phyloP scores from a whole-genome alignment of 2,888 invertebrate species.

The Tetragnatha montana region DNA sequence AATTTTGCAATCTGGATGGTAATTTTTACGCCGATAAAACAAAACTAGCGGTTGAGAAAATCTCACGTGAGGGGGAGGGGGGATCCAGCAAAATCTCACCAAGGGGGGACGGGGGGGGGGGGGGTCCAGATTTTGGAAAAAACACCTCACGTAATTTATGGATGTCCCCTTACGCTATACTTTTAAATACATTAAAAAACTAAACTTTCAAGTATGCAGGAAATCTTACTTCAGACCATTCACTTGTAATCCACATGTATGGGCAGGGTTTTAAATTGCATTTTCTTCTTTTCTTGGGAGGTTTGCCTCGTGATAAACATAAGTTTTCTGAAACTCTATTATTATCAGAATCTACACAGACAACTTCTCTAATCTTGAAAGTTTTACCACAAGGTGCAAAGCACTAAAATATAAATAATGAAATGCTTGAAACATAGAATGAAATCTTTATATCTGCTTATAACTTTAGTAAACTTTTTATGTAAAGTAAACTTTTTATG shows the following conservation, averaged over 20 bases:
- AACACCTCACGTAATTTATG: too few relatives aligned
- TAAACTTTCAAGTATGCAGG: too few relatives aligned
- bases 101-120: too few relatives aligned
- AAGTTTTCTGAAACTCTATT: constrained; percentile 68
- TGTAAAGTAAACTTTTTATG: too few relatives aligned
- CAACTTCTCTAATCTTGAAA: constrained; percentile 59
- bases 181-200: neutral
- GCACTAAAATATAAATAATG: constrained; percentile 43
- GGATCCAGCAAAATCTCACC: too few relatives aligned
- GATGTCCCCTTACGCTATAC: neutral
- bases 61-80: too few relatives aligned
- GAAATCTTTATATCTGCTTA: too few relatives aligned
- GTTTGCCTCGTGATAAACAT: constrained; percentile 70
- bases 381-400: constrained; percentile 67
- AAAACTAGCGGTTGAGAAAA: too few relatives aligned
- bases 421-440: neutral
- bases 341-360: constrained; percentile 71
- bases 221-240: constrained; percentile 80
- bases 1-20: too few relatives aligned
- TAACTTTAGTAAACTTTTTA: too few relatives aligned
- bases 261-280: constrained; percentile 75
- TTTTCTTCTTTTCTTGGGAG: constrained; percentile 72
- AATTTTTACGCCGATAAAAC: too few relatives aligned
- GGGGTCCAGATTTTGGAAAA: too few relatives aligned
- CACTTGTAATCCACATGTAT: constrained; percentile 79